These are phyloP conservation scores for Lathamus discolor DNA, from an alignment of 2,113 vertebrate genomes.

Conservation along the genomic window DNA sequence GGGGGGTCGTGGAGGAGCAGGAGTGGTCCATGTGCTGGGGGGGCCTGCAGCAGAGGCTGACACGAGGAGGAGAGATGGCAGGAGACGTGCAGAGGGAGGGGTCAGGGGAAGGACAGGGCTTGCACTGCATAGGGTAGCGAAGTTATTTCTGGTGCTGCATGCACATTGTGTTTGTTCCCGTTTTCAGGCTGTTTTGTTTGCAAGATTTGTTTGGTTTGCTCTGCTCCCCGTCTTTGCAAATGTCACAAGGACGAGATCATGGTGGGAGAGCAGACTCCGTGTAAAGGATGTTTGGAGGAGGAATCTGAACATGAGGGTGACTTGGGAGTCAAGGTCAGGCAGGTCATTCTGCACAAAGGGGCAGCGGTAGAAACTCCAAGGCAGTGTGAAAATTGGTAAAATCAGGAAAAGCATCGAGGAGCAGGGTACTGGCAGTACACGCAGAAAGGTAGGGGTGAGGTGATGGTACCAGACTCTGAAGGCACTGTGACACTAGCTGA, in stretches of 20 bases:
- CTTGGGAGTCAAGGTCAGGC: not conserved
- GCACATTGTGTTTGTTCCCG: not conserved
- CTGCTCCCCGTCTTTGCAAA: not conserved
- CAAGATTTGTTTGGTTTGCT: not conserved
- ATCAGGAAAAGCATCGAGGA: not conserved
- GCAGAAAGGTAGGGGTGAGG: not conserved
- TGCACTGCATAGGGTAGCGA: not conserved
- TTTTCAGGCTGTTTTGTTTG: not conserved
- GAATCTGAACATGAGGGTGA: not conserved
- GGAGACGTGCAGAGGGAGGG: not conserved
- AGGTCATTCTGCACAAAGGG: not conserved
- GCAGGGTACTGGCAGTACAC: not conserved
- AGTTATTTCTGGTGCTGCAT: not conserved
- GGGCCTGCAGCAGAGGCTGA: not conserved
- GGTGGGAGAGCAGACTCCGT: not conserved
- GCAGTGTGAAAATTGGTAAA: not conserved
- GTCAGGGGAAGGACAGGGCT: constrained; percentile 41
- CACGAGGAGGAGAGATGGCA: not conserved
- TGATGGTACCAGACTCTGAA: accelerated
- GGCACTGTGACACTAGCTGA: not conserved
- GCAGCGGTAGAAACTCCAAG: not conserved
- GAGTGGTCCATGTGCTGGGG: not conserved
- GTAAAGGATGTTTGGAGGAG: not conserved
- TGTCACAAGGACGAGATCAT: not conserved
- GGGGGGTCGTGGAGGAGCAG: not conserved